Evolutionary conservation across 2,113 vertebrate genomes (phyloP).

Genomic region (Gallinago undulata): DNA sequence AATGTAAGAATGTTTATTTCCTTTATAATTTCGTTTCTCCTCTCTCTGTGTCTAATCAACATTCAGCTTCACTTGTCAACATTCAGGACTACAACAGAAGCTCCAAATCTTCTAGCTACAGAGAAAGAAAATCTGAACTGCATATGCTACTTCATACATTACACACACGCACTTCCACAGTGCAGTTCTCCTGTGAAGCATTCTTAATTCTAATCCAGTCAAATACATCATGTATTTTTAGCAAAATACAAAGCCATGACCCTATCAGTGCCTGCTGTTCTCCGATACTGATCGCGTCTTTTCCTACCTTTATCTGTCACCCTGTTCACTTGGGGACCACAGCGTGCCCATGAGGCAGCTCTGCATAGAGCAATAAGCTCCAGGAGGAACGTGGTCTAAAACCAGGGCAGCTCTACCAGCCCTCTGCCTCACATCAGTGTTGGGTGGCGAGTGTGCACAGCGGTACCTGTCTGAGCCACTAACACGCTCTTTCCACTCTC

Average conservation of each 20-base stretch:
- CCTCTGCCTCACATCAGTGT: accelerated
- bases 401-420: neutral
- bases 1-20: neutral
- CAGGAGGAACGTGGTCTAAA: neutral
- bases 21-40: neutral
- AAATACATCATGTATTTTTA: neutral
- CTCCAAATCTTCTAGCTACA: neutral
- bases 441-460: neutral
- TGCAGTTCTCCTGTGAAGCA: neutral
- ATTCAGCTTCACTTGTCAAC: neutral
- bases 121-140: neutral
- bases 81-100: neutral
- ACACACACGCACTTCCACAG: neutral
- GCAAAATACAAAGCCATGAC: neutral
- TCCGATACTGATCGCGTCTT: accelerated
- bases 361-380: neutral
- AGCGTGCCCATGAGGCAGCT: neutral
- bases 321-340: neutral
- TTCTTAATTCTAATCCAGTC: neutral
- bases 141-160: neutral
- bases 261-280: neutral
- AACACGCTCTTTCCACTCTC: neutral
- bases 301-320: neutral
- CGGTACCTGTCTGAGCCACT: accelerated
- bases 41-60: neutral